Percentiles rank a stretch among this genome's conserved stretches.
phyloP scores from a whole-genome alignment of 2,888 invertebrate species.

The Sphaeridia pumilis region DNA sequence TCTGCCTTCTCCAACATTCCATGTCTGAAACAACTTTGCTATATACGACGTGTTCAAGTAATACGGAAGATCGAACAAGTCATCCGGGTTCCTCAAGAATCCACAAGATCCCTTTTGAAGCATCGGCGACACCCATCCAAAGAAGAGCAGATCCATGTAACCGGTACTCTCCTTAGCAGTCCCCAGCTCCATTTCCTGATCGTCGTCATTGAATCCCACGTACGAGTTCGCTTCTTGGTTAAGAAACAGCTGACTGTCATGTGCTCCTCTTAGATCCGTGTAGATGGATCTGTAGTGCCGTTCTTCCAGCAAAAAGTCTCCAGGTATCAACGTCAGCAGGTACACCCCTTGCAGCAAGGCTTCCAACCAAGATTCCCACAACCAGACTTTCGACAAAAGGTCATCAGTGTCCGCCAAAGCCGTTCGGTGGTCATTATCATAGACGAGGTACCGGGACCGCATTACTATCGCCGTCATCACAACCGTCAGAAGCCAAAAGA shows the following conservation, averaged over 20 bases:
- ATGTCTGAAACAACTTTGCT: slow-evolving; percentile 45
- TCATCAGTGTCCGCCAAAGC: not conserved
- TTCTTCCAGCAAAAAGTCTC: slow-evolving; percentile 38
- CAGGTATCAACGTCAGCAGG: slow-evolving; percentile 58
- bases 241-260: slow-evolving; percentile 26
- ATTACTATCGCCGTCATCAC: slow-evolving; percentile 57
- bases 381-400: slow-evolving; percentile 12
- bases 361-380: slow-evolving; percentile 31
- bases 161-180: slow-evolving; percentile 64
- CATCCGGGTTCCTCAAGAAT: slow-evolving; percentile 60
- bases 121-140: slow-evolving; percentile 77
- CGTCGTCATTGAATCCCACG: slow-evolving; percentile 48
- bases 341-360: slow-evolving; percentile 52
- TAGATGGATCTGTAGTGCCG: slow-evolving; percentile 25
- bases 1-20: slow-evolving; percentile 13
- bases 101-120: slow-evolving; percentile 67
- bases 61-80: slow-evolving; percentile 68
- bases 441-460: slow-evolving; percentile 38
- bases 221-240: slow-evolving; percentile 42
- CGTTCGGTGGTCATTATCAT: not conserved
- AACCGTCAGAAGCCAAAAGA: slow-evolving; percentile 57
- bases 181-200: slow-evolving; percentile 60
- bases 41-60: slow-evolving; percentile 51
- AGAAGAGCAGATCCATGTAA: slow-evolving; percentile 57
- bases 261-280: slow-evolving; percentile 21